Base-by-base conservation (phyloP, 2,888 invertebrate genomes). In the Ceraclea dissimilis region DNA sequence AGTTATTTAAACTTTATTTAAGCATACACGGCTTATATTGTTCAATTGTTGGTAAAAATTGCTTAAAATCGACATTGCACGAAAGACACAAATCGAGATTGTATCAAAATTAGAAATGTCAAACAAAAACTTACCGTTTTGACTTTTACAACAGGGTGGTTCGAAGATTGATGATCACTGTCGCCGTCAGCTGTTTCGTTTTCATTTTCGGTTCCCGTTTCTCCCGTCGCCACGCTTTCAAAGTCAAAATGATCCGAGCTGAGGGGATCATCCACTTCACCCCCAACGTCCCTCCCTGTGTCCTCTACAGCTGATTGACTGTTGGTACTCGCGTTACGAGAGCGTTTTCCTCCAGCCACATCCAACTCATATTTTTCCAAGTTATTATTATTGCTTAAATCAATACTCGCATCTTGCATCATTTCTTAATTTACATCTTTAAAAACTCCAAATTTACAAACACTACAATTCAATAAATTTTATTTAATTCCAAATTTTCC, bases 401-500 rank as follows among this genome's bases (percentile, higher is more conserved):
- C 60, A 22, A 52, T 52, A 54, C 60, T 54, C 48, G 58, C 60
- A 60, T 60, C 58, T 56, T 58, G 58, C 60, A 60, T 60, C 60
- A 60, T 60, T 58, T 58, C 60, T 58, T 39, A 34, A 55, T 18
- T n/a, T n/a, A n/a, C 58, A 54, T 55, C 58, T 54, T n/a, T n/a
- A n/a, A n/a, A n/a, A n/a, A n/a, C n/a, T n/a, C n/a, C n/a, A n/a
- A n/a, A n/a, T n/a, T n/a, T n/a, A n/a, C n/a, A n/a, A n/a, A n/a
- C n/a, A n/a, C n/a, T n/a, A n/a, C n/a, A n/a, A n/a, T n/a, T n/a
- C n/a, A n/a, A n/a, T n/a, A n/a, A n/a, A n/a, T n/a, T n/a, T n/a
- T n/a, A n/a, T n/a, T n/a, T n/a, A n/a, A 51, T 26, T 26, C 26
- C 26, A 26, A 26, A 26, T 26, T 26, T 26, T n/a, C n/a, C n/a